Conservation (phyloP, 2,113 vertebrate genomes). For the Sorex fumeus region DNA sequence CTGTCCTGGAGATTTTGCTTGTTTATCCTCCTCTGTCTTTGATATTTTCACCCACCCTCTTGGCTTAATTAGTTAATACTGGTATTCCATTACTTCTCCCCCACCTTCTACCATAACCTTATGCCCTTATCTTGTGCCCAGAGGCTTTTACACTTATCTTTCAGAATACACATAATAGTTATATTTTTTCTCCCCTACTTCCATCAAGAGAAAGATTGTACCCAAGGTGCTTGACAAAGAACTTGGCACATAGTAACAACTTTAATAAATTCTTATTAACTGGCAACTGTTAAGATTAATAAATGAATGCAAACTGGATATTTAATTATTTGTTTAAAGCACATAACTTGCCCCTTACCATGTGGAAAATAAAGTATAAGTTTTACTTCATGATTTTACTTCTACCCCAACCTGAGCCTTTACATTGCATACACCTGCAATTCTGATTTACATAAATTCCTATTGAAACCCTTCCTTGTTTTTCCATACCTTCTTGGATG, state of each 20-base stretch:
- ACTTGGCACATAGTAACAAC: not conserved
- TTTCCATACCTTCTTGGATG: not conserved
- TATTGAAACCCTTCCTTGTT: not conserved
- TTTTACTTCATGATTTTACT: not conserved
- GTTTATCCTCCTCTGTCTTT: not conserved
- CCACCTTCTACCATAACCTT: not conserved
- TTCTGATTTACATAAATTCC: constrained; percentile 1
- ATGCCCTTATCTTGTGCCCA: not conserved
- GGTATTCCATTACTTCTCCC: constrained; percentile 25
- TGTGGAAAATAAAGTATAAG: constrained; percentile 7
- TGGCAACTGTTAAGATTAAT: constrained; percentile 28
- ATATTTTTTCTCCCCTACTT: constrained; percentile 28
- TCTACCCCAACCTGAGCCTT: constrained; percentile 3
- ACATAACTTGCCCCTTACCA: not conserved
- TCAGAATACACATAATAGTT: constrained; percentile 1
- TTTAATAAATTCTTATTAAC: constrained; percentile 53
- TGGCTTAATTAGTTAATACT: constrained; percentile 16
- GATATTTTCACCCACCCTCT: not conserved
- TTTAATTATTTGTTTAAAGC: constrained; percentile 28
- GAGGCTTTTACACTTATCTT: not conserved
- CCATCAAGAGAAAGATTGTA: constrained; percentile 32
- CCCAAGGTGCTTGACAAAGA: not conserved
- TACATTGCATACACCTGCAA: constrained; percentile 11
- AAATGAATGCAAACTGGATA: constrained; percentile 41
- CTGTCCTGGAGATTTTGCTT: not conserved